Conservation (phyloP, 2,888 invertebrate genomes). For the Pomacea canaliculata region DNA sequence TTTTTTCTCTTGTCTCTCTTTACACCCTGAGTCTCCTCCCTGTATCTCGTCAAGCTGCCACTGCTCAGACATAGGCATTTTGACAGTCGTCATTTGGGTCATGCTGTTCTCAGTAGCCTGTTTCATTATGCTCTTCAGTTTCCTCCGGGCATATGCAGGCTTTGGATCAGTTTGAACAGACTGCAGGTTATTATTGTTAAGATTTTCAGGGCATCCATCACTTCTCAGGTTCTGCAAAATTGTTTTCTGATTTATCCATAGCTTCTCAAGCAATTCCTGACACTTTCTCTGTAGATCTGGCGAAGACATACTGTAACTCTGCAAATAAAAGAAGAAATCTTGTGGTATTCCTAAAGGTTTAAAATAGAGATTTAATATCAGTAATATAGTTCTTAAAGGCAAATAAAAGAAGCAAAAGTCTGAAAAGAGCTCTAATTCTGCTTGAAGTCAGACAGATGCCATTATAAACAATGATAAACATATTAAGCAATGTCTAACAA, state of each 20-base stretch:
- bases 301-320: conserved; percentile 29
- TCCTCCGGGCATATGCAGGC: conserved; percentile 22
- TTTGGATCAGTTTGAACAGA: not conserved
- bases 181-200: conserved; percentile 17
- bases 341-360: no score
- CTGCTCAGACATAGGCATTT: no score
- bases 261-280: conserved; percentile 45
- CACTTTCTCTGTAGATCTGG: conserved; percentile 48
- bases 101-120: not conserved
- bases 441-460: no score
- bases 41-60: not conserved
- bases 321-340: not conserved
- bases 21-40: not conserved
- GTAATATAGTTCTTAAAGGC: no score
- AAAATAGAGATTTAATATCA: no score
- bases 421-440: no score
- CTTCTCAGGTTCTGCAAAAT: conserved; percentile 13
- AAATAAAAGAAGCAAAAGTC: no score
- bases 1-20: not conserved
- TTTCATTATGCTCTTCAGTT: conserved; percentile 22
- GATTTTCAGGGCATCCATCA: not conserved
- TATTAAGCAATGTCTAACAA: no score
- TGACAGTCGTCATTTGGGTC: not conserved
- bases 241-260: conserved; percentile 48
- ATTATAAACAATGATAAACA: no score